Conservation (phyloP, 2,113 vertebrate species). For the Lophura nycthemera region DNA sequence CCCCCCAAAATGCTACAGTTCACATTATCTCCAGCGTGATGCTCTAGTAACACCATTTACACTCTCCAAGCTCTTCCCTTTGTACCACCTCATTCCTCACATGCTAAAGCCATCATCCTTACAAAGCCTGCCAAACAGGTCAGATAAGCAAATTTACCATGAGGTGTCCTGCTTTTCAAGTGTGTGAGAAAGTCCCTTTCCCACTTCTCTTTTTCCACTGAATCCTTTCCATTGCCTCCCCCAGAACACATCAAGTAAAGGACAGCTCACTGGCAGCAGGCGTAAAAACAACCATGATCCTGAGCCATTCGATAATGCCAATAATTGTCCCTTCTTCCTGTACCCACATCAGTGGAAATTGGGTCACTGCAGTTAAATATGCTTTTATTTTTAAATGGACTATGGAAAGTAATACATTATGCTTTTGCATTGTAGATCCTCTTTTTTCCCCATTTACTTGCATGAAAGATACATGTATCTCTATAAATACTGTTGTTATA, state of each 20-base stretch:
- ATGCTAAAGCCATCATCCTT: neutral
- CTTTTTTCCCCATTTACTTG: neutral
- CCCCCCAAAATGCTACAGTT: neutral
- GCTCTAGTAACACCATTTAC: neutral
- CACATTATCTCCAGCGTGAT: neutral
- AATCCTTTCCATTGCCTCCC: neutral
- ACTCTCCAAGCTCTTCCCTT: neutral
- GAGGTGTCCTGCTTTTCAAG: neutral
- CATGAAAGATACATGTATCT: neutral
- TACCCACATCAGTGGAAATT: neutral
- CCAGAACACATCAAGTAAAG: neutral
- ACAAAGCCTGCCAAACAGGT: neutral
- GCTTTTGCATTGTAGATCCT: neutral
- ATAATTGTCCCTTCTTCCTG: neutral
- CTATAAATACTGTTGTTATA: neutral
- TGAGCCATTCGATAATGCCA: accelerated
- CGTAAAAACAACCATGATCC: neutral
- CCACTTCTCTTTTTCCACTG: neutral
- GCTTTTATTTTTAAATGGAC: neutral
- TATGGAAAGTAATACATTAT: neutral
- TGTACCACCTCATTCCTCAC: neutral
- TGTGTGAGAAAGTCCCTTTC: neutral
- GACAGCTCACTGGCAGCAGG: neutral
- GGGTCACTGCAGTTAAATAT: neutral
- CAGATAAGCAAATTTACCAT: neutral